These are phyloP conservation scores for Pterostichus madidus DNA, from an alignment of 2,888 invertebrate genomes.

Conservation along the genomic window DNA sequence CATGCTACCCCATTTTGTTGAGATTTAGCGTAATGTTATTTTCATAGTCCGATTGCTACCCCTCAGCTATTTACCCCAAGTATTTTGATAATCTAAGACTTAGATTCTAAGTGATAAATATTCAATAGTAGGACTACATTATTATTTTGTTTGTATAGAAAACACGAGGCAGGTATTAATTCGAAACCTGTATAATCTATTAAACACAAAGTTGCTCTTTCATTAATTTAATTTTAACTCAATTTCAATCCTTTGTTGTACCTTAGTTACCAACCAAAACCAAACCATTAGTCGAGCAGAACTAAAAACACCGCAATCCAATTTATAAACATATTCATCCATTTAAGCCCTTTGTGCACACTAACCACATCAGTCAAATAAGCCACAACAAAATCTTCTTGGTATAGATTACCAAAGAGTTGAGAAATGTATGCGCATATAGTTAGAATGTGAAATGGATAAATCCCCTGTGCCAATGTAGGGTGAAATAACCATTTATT, in stretches of 20 bases:
- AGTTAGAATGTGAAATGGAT: conserved; percentile 10
- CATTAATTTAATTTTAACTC: conserved; percentile 45
- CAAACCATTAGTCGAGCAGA: conserved; percentile 35
- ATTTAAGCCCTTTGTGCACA: conserved; percentile 29
- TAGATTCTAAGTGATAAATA: no score
- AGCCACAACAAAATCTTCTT: background rate
- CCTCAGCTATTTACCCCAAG: no score
- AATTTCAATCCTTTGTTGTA: conserved; percentile 27
- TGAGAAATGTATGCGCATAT: conserved; percentile 20
- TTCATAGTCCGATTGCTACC: no score
- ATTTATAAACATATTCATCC: conserved; percentile 46
- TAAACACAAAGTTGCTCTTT: conserved; percentile 20
- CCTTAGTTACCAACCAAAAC: conserved; percentile 25
- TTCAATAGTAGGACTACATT: no score
- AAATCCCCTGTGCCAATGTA: conserved; percentile 31
- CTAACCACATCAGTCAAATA: conserved; percentile 46
- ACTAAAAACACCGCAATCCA: conserved; percentile 52
- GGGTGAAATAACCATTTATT: background rate
- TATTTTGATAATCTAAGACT: no score
- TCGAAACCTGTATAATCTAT: conserved; percentile 14
- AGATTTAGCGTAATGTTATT: no score
- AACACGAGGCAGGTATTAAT: background rate
- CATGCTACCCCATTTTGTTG: no score
- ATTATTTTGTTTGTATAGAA: no score
- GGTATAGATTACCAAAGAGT: conserved; percentile 29